Evolutionary conservation across 2,797 vertebrate species (phyloP).

Genomic region (Melopsittacus undulatus): DNA sequence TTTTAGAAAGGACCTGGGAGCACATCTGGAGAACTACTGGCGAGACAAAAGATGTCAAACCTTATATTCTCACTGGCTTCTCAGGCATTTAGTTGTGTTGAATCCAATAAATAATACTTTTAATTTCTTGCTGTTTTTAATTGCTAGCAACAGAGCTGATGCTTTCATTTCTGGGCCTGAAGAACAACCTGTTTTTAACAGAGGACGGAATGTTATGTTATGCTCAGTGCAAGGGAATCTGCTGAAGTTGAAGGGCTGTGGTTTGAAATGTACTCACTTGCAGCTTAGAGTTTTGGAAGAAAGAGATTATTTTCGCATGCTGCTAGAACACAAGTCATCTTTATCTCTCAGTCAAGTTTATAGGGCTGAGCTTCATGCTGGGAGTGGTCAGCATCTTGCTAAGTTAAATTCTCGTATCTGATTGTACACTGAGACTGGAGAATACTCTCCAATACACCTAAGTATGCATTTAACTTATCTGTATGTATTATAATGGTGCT

Average conservation of each 20-base stretch:
- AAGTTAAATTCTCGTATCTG: background rate
- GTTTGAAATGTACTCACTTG: background rate
- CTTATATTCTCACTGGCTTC: background rate
- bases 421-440: background rate
- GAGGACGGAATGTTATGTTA: background rate
- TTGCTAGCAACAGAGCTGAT: background rate
- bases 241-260: background rate
- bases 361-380: background rate
- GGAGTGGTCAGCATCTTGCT: background rate
- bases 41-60: background rate
- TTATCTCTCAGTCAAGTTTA: background rate
- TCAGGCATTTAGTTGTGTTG: background rate
- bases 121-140: background rate
- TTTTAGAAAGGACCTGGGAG: background rate
- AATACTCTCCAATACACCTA: background rate
- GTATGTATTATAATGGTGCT: rapidly evolving
- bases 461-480: background rate
- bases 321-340: background rate
- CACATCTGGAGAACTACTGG: background rate
- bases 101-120: background rate
- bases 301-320: background rate
- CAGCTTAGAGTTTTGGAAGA: background rate
- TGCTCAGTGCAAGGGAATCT: background rate
- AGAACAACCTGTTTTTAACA: background rate
- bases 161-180: background rate